Evolutionary conservation across 2,888 invertebrate species (phyloP), one percentile per base, ranked within the genome.

Genomic region (Scaptomyza tumidula): DNA sequence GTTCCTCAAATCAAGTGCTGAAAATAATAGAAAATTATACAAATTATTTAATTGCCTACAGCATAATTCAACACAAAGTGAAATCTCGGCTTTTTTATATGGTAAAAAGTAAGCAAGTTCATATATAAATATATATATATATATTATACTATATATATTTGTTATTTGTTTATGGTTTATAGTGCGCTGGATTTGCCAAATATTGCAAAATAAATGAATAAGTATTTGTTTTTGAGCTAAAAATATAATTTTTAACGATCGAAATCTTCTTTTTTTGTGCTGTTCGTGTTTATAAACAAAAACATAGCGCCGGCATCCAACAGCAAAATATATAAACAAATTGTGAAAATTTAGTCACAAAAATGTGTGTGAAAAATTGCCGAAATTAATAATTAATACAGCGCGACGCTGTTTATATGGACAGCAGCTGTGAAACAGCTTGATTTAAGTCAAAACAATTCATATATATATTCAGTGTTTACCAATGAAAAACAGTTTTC

Each of bases 171-270:
- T 45, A 14, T 13, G 13, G n/a, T 29, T 41, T 16, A 29, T 49
- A 44, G 39, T 39, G 37, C n/a, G 24, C 6, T n/a, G 2, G 33
- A 6, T 19, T 46, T 54, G 35, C 61, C 14, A 33, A 37, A 16
- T 9, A 67, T 62, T 55, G 27, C 49, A 62, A 61, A 54, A 43
- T 65, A 56, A 57, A 58, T 31, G 72, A 57, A 41, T 52, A 56
- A 4, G 24, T 3, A 24, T 24, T 24, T 58, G 31, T 68, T 64
- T 69, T 46, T 66, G 45, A 71, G 66, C 52, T 71, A 53, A 67
- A 59, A 37, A 54, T 35, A 57, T 16, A 41, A 41, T 65, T 67
- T 77, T 77, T 56, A 75, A 75, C 49, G 78, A 75, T 56, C 67
- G 59, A 73, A 24, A 24, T 24, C 24, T 2, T 24, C 1, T 2